Evolutionary conservation across 2,797 vertebrate species (phyloP), one percentile per base, ranked within the genome.

Genomic region (Gymnoscopelus microlampas): DNA sequence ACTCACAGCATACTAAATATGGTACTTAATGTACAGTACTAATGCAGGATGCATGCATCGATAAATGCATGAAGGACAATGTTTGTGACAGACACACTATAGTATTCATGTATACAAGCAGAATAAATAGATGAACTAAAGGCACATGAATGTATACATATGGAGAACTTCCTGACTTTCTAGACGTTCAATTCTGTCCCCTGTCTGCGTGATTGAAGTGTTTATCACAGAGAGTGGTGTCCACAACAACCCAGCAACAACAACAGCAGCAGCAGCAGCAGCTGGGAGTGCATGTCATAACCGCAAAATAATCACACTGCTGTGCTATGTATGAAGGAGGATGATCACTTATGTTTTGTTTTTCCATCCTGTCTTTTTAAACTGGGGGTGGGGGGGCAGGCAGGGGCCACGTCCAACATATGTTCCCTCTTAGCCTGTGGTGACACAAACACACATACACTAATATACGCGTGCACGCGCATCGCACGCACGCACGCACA

Each of bases 391-490:
- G 26, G 63, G 50, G 74, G 63, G 63, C 57, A 64, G 24, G 53
- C 71, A 73, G 66, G 83, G 81, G 83, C 85, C 79, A 88, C 71
- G 63, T 62, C 65, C 54, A 87, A 86, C 87, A 89, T 78, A 81
- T 88, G 85, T 85, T 89, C 77, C 56, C 68, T 73, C 68, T 83
- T 85, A 85, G 77, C 82, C 79, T 1, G 55, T 67, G 79, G 81
- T 86, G 79, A 88, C 78, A 88, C 60, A 72, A 81, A 81, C 77
- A 53, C 66, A 71, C 68, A 60, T 61, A 70, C 57, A 60, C 67
- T 44, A 44, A 66, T 58, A 66, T 26, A 78, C 23, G 35, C n/a
- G 9, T 8, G 39, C 57, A 60, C 29, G 11, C 29, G 13, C 13
- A 35, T 29, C 29, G 14, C 32, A 9, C 32, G 9, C 57, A 60